phyloP scores from a whole-genome alignment of 2,113 vertebrate species.

The Caracal caracal region DNA sequence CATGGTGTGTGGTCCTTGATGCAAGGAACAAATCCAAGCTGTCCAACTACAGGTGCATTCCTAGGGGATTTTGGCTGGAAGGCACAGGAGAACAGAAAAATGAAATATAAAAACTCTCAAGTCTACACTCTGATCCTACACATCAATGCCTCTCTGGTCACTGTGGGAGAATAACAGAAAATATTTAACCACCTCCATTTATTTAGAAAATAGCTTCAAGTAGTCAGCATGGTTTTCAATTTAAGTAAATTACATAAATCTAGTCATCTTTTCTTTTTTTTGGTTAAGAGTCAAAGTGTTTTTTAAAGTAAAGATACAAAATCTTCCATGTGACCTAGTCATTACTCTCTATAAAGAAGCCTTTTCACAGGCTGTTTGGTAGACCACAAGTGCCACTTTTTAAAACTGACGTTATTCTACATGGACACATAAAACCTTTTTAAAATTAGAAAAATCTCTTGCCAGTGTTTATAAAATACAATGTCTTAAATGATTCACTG shows the following conservation, averaged over 20 bases:
- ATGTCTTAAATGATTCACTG: not conserved
- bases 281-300: not conserved
- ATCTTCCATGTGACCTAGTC: not conserved
- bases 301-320: conserved; percentile 37
- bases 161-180: not conserved
- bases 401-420: not conserved
- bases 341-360: not conserved
- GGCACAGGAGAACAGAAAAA: not conserved
- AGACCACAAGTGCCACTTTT: not conserved
- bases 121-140: not conserved
- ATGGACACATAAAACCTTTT: not conserved
- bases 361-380: not conserved
- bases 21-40: not conserved
- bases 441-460: not conserved
- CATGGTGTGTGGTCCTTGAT: not conserved
- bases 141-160: not conserved
- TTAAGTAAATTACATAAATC: not conserved
- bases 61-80: not conserved
- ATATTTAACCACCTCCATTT: not conserved
- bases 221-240: not conserved
- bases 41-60: not conserved
- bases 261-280: not conserved
- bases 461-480: conserved; percentile 19
- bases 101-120: not conserved
- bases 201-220: not conserved